phyloP scores from a whole-genome alignment of 1,140 invertebrate genomes.

The Trachelipus rathkii region DNA sequence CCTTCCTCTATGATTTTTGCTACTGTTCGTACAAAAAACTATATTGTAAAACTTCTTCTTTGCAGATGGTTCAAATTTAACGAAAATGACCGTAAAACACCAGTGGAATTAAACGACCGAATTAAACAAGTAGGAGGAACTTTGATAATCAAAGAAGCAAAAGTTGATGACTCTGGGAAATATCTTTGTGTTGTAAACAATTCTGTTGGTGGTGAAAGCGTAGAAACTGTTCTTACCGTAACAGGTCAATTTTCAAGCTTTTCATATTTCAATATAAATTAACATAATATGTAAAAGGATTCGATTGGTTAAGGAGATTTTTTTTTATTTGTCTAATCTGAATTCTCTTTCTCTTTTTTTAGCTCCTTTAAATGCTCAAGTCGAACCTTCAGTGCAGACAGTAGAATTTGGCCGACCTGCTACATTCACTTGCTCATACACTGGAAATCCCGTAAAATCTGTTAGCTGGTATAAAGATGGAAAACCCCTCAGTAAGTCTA shows the following conservation, averaged over 20 bases:
- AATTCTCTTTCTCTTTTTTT: slow-evolving; percentile 36
- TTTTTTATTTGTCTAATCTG: background rate
- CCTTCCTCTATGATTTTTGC: too few species aligned
- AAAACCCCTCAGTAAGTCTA: slow-evolving; percentile 36
- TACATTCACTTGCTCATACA: slow-evolving; percentile 80
- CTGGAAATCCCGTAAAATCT: slow-evolving; percentile 82
- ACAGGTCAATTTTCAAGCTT: slow-evolving; percentile 58
- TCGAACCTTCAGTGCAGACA: slow-evolving; percentile 84
- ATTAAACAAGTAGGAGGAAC: slow-evolving; percentile 91
- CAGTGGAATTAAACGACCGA: slow-evolving; percentile 75
- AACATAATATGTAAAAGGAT: too few species aligned
- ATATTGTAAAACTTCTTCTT: background rate
- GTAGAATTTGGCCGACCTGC: slow-evolving; percentile 88
- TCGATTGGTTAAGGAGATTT: background rate
- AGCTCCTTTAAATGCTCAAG: slow-evolving; percentile 77
- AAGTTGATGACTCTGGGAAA: slow-evolving; percentile 86
- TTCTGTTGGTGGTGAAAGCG: slow-evolving; percentile 84
- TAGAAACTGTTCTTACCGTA: slow-evolving; percentile 85
- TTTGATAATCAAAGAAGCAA: slow-evolving; percentile 81
- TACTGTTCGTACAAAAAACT: too few species aligned
- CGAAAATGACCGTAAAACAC: slow-evolving; percentile 73
- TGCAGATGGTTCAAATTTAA: slow-evolving; percentile 89
- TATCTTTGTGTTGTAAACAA: slow-evolving; percentile 92
- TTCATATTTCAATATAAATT: too few species aligned
- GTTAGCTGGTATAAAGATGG: slow-evolving; percentile 91